Conservation (phyloP, 2,888 invertebrate genomes). For the Pseudanteris insignis region DNA sequence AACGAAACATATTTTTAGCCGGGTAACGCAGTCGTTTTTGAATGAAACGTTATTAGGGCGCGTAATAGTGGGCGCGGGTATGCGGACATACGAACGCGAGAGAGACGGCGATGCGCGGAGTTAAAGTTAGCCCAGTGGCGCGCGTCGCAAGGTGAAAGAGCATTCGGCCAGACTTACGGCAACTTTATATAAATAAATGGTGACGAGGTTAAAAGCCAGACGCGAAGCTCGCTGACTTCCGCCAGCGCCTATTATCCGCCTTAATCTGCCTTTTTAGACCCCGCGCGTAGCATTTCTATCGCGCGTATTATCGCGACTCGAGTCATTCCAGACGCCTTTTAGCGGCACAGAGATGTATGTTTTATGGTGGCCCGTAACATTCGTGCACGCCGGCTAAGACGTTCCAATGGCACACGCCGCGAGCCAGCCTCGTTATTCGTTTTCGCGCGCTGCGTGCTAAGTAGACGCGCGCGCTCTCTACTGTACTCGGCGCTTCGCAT, state of each 20-base stretch:
- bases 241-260: slow-evolving; percentile 44
- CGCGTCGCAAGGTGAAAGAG: slow-evolving; percentile 25
- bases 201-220: slow-evolving; percentile 42
- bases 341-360: slow-evolving; percentile 53
- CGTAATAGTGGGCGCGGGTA: slow-evolving; percentile 42
- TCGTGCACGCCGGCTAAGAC: slow-evolving; percentile 42
- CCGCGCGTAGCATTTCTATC: slow-evolving; percentile 37
- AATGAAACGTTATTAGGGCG: slow-evolving; percentile 41
- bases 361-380: slow-evolving; percentile 54
- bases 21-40: slow-evolving; percentile 21
- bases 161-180: slow-evolving; percentile 26
- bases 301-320: slow-evolving; percentile 40
- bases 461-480: slow-evolving; percentile 11
- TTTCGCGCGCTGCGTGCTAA: slow-evolving; percentile 17
- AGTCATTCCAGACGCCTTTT: slow-evolving; percentile 45
- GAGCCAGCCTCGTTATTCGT: slow-evolving; percentile 39
- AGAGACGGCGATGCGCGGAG: slow-evolving; percentile 23
- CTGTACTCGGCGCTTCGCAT: slow-evolving; percentile 18
- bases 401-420: slow-evolving; percentile 20
- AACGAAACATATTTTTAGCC: slow-evolving; percentile 43
- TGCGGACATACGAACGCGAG: slow-evolving; percentile 41
- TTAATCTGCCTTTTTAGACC: slow-evolving; percentile 46
- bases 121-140: slow-evolving; percentile 33
- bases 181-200: slow-evolving; percentile 46
- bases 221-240: slow-evolving; percentile 30